Evolutionary conservation across 1,140 invertebrate species (phyloP), one percentile per base, ranked within the genome.

Genomic region (Calephelis virginiensis): DNA sequence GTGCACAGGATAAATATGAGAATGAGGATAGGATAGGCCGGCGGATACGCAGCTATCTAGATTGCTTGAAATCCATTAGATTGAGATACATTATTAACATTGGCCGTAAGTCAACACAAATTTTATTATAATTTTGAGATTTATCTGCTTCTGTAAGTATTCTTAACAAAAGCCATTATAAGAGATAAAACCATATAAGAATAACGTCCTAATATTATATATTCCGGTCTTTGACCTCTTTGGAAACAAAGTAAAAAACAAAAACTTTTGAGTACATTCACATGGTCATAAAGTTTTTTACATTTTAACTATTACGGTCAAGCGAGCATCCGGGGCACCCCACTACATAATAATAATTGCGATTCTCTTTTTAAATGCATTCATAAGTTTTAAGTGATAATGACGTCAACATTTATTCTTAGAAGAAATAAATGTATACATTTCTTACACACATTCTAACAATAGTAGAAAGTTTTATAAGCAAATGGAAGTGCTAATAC

Each of bases 211-310:
- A 53, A 53, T 53, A 53, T 53, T 53, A 53, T 53, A 53, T 53
- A 53, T 53, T 53, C 53, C 62, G 47, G 43, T 14, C 72, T 72
- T 74, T 68, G 72, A 76, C 74, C 80, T 80, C 71, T 81, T 70
- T 82, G 72, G 77, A 45, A 64, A 64, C 63, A 50, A 43, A 64
- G 63, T 43, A 56, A 56, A 64, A 38, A 64, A 43, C 11, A 53
- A 56, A 64, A 43, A 56, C 49, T 56, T 43, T 56, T 64, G 50
- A 64, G 50, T 10, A 64, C 37, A 38, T 56, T 56, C 38, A 56
- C 40, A 64, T 64, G 49, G 50, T 56, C 53, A 38, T 40, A 50
- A 56, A 64, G 63, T 17, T 53, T 40, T 56, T 64, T 40, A 64
- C 43, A 50, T 56, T 40, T 40, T 12, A 14, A 38, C 17, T 64